Base-by-base conservation (phyloP, 2,888 invertebrate genomes). In the Heliconius hortense region DNA sequence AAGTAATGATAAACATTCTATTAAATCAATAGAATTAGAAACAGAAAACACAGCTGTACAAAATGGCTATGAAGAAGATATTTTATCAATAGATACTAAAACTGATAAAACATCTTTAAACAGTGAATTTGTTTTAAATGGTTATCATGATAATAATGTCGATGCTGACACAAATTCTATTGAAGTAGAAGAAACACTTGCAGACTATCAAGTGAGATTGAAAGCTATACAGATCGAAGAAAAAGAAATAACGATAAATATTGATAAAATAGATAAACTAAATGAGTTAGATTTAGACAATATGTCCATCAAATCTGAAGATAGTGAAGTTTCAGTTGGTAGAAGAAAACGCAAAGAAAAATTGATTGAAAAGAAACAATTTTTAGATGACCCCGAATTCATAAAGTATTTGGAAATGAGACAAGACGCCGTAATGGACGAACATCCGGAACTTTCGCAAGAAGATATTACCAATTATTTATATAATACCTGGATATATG, bases 381-480 rank as follows among this genome's bases (percentile, higher is more conserved):
- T 82, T 4, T 68, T 85, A 64, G 84, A 88, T 10, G 87, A 93
- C 76, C 88, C 90, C 1, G 94, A 94, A 63, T 95, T 95, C 79
- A 83, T 94, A 18, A 87, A 94, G 77, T 95, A 94, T 84, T 85
- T 93, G 62, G 93, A 94, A 77, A 79, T 94, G 11, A 89, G 90
- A 79, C 93, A 91, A 82, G 94, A 95, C 79, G 84, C 88, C 26
- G 80, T 95, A 21, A 88, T 94, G 77, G 94, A 94, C 66, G 92
- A 95, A 81, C 89, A 95, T 82, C 95, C 95, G 2, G 90, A 95
- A 70, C 84, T 95, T 13, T 88, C 90, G 0, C 88, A 90, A 71
- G 88, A 91, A 2, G 94, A 95, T 80, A 90, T 95, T 28, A 86
- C 89, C 21, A 84, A 85, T 26, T 95, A 95, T 83, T 86, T 95